Conservation (phyloP, 2,113 vertebrate species). For the Calyptomena viridis region DNA sequence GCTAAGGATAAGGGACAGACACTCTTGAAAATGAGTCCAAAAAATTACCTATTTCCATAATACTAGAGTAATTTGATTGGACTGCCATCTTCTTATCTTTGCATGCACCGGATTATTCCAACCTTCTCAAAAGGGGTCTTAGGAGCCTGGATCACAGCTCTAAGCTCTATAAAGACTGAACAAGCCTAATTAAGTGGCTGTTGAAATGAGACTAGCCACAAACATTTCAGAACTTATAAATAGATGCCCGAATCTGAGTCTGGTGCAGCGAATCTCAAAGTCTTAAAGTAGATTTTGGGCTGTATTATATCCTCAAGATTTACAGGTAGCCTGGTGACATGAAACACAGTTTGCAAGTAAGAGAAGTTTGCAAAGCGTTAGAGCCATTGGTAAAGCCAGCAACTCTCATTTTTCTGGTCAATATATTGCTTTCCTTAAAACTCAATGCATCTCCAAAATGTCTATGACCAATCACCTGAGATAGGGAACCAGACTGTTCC, state of each 20-base stretch:
- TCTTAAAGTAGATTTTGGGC: background rate
- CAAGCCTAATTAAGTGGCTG: background rate
- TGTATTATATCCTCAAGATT: background rate
- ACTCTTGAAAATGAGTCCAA: background rate
- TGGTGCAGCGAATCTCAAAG: background rate
- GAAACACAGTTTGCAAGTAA: background rate
- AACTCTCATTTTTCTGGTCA: background rate
- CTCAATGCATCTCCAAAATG: background rate
- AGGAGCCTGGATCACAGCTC: background rate
- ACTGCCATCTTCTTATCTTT: background rate
- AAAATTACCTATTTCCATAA: conserved; percentile 9
- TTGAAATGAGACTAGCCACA: conserved; percentile 12
- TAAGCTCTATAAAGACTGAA: background rate
- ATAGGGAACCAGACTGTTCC: background rate
- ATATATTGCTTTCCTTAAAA: background rate
- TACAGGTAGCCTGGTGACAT: background rate
- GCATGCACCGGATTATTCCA: background rate
- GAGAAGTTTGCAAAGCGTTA: background rate
- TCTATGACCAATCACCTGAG: background rate
- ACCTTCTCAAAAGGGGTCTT: background rate
- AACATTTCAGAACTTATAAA: conserved; percentile 5
- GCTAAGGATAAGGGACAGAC: background rate
- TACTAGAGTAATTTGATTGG: conserved; percentile 1
- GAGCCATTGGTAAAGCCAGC: background rate
- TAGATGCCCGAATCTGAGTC: background rate